phyloP scores from a whole-genome alignment of 1,140 invertebrate species.

The Oryctes rhinoceros region DNA sequence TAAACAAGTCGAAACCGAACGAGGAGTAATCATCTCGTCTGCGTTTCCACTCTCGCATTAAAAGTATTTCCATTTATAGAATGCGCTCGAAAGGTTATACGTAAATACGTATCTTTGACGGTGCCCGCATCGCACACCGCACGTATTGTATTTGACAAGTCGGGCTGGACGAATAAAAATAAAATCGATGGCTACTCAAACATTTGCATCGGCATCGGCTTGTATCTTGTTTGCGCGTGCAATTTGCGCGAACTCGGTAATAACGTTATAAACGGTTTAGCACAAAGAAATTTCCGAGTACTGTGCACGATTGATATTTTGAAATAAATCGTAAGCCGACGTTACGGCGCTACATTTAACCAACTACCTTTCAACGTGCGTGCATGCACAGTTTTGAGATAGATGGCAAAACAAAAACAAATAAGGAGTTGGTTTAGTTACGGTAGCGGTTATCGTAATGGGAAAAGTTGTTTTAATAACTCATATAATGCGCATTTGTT shows the following conservation, averaged over 20 bases:
- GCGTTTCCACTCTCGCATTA: background rate
- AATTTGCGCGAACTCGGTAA: constrained; percentile 1
- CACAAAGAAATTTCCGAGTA: no score
- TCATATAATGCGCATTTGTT: no score
- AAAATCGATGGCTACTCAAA: constrained; percentile 1
- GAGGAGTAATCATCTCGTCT: background rate
- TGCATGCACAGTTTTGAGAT: no score
- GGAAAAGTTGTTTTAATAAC: no score
- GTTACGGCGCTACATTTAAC: no score
- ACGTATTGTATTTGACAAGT: constrained; percentile 12
- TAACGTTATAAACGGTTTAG: background rate
- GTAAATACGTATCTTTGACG: background rate
- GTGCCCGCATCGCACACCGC: no score
- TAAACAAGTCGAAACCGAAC: constrained; percentile 15
- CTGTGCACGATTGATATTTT: no score
- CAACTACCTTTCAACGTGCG: no score
- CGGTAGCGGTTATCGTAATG: no score
- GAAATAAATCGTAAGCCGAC: no score
- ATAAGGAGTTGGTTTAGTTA: no score
- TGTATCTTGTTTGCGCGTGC: background rate
- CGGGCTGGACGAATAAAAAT: background rate
- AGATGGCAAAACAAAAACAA: no score
- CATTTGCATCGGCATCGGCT: background rate
- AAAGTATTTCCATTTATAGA: constrained; percentile 2
- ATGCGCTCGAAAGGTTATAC: background rate